A percentile compares a stretch with the other conserved stretches of the same genome.
These are phyloP conservation scores for Linyphia triangularis DNA, from an alignment of 2,888 invertebrate genomes.

Conservation along the genomic window DNA sequence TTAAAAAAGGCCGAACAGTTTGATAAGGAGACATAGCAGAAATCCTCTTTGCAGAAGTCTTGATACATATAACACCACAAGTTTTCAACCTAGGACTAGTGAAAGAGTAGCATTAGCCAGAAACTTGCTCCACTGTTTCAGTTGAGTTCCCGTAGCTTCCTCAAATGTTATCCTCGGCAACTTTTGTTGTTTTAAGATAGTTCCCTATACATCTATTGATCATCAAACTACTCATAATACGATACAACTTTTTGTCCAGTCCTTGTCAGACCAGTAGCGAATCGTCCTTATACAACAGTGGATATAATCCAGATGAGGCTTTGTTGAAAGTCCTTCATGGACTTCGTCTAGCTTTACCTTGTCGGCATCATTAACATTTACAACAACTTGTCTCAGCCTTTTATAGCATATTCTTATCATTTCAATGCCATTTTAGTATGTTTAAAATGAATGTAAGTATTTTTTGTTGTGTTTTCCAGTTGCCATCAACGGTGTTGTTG, in stretches of 20 bases:
- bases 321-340: background rate
- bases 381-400: background rate
- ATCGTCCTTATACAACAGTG: background rate
- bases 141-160: background rate
- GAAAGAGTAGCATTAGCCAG: too few relatives aligned
- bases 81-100: too few relatives aligned
- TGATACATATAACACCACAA: too few relatives aligned
- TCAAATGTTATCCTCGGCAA: too few relatives aligned
- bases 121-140: background rate
- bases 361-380: background rate
- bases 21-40: too few relatives aligned
- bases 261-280: too few relatives aligned
- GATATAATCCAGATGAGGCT: background rate
- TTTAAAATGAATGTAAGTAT: background rate
- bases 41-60: too few relatives aligned
- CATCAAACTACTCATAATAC: too few relatives aligned
- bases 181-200: too few relatives aligned
- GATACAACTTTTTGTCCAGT: too few relatives aligned
- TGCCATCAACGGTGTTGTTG: slow-evolving; percentile 86
- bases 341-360: background rate
- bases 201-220: too few relatives aligned
- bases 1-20: too few relatives aligned
- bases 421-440: background rate
- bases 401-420: background rate
- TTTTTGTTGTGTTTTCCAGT: slow-evolving; percentile 4